These are phyloP conservation scores for Anastrepha ludens DNA, from an alignment of 1,140 invertebrate genomes.

Conservation along the genomic window DNA sequence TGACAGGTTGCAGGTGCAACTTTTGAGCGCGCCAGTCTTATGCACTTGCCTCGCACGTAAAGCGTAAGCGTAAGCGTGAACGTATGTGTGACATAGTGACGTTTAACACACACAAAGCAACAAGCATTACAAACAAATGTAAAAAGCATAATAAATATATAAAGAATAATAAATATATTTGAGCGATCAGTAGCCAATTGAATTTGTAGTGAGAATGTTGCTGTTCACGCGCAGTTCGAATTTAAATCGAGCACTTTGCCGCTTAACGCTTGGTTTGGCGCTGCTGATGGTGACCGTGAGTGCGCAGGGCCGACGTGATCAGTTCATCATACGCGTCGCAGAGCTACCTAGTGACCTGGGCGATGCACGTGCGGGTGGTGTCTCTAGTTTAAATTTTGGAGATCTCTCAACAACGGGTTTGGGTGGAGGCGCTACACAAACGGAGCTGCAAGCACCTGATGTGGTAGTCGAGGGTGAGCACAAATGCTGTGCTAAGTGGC, in stretches of 20 bases:
- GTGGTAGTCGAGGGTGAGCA: conserved; percentile 32
- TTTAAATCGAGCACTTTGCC: background rate
- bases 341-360: conserved; percentile 17
- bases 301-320: conserved; percentile 23
- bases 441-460: conserved; percentile 30
- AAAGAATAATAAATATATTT: background rate
- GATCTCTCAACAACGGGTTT: background rate
- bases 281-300: conserved; percentile 9
- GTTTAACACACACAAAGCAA: background rate
- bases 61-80: background rate
- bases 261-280: background rate
- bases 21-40: background rate
- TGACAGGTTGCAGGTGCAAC: background rate
- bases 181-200: conserved; percentile 25
- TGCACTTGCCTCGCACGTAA: too few relatives aligned
- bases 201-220: conserved; percentile 36
- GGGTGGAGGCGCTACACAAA: background rate
- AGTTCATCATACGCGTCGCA: conserved; percentile 46
- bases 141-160: background rate
- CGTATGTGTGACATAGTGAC: background rate
- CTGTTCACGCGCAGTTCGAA: background rate
- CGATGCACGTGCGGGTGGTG: background rate
- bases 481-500: background rate
- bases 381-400: background rate
- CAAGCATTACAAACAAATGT: background rate